Percentiles rank a stretch among this genome's conserved stretches.
phyloP scores from a whole-genome alignment of 2,113 vertebrate genomes.

The Archilochus colubris region DNA sequence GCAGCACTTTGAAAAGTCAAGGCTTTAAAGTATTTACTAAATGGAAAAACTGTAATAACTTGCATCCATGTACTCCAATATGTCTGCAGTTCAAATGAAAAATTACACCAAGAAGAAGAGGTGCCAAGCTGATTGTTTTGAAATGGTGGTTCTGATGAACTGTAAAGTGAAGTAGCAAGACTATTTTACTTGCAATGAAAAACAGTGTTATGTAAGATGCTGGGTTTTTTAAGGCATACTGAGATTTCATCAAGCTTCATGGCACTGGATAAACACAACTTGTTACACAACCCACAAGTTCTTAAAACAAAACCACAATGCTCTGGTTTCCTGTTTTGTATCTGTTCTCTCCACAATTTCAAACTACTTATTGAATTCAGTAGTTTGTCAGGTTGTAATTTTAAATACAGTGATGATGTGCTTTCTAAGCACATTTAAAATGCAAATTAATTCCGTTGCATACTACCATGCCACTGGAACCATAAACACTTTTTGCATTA shows the following conservation, averaged over 20 bases:
- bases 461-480: not conserved
- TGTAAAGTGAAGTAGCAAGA: not conserved
- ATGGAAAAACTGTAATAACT: not conserved
- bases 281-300: not conserved
- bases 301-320: not conserved
- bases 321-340: not conserved
- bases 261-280: not conserved
- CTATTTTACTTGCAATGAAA: not conserved
- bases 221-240: not conserved
- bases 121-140: not conserved
- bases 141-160: not conserved
- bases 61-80: not conserved
- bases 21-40: not conserved
- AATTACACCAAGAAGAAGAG: not conserved
- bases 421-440: not conserved
- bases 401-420: not conserved
- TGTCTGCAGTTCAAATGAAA: not conserved
- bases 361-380: not conserved
- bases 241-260: not conserved
- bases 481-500: not conserved
- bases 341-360: not conserved
- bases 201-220: not conserved
- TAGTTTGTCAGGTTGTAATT: not conserved
- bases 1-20: not conserved
- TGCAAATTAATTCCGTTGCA: not conserved